These are phyloP conservation scores for Varanus salvator DNA, from an alignment of 2,113 vertebrate genomes.

Conservation along the genomic window DNA sequence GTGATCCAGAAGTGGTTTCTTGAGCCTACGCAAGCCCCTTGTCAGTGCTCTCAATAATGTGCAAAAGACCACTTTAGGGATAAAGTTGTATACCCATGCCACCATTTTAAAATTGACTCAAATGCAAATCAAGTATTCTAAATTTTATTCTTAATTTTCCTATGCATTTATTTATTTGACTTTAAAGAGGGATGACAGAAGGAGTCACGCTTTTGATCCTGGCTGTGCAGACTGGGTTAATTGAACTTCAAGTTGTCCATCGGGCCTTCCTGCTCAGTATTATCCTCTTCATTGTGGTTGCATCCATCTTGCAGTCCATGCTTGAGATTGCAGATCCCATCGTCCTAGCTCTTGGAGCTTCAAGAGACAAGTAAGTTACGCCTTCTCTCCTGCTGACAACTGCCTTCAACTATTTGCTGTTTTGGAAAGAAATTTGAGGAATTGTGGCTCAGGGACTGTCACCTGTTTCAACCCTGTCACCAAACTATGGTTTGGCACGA, in stretches of 20 bases:
- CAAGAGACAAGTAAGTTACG: constrained; percentile 92
- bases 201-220: constrained; percentile 94
- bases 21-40: no score
- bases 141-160: constrained; percentile 7
- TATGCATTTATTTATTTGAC: constrained; percentile 17
- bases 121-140: background rate
- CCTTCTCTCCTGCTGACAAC: constrained; percentile 37
- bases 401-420: constrained; percentile 18
- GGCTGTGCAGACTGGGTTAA: constrained; percentile 96
- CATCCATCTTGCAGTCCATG: constrained; percentile 98
- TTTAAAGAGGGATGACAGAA: constrained; percentile 95
- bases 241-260: constrained; percentile 97
- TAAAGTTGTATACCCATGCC: background rate
- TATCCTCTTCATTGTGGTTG: constrained; percentile 98
- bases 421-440: constrained; percentile 42
- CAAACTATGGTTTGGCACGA: background rate
- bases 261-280: constrained; percentile 97
- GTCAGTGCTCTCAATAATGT: background rate
- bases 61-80: background rate
- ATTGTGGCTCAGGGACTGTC: constrained; percentile 6
- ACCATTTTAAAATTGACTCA: background rate
- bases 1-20: no score
- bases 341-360: constrained; percentile 94
- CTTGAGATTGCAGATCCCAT: constrained; percentile 99
- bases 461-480: background rate